These are phyloP conservation scores for Penelope pileata DNA, from an alignment of 2,113 vertebrate genomes.

Conservation along the genomic window DNA sequence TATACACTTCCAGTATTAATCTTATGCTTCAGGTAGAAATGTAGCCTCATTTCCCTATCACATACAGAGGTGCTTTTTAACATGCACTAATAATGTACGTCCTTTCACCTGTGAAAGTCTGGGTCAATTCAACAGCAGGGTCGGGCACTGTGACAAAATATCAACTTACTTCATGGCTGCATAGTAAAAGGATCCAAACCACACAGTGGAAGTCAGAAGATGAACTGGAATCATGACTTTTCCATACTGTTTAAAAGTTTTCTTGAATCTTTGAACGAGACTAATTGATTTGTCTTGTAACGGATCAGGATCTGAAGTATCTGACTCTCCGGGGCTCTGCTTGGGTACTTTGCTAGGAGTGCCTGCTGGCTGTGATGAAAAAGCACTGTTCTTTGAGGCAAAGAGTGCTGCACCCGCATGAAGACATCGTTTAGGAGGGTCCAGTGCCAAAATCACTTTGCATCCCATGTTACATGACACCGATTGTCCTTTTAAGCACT, in stretches of 20 bases:
- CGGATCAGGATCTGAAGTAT: slow-evolving; percentile 83
- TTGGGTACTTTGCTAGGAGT: slow-evolving; percentile 21
- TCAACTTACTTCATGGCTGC: slow-evolving; percentile 94
- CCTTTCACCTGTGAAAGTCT: not conserved
- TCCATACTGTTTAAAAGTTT: slow-evolving; percentile 94
- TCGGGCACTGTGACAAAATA: not conserved
- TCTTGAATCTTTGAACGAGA: slow-evolving; percentile 93
- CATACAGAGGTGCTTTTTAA: not conserved
- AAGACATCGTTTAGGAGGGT: slow-evolving; percentile 69
- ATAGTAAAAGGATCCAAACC: slow-evolving; percentile 97
- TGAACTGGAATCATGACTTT: slow-evolving; percentile 98
- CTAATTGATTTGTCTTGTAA: slow-evolving; percentile 93
- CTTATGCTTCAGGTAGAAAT: not conserved
- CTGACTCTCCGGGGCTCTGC: slow-evolving; percentile 34
- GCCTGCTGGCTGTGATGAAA: slow-evolving; percentile 9
- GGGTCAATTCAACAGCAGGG: not conserved
- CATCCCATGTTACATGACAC: slow-evolving; percentile 48
- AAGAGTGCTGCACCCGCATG: slow-evolving; percentile 54
- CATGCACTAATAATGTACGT: not conserved
- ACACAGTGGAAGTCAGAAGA: slow-evolving; percentile 89
- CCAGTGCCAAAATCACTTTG: slow-evolving; percentile 52
- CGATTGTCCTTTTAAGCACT: slow-evolving; percentile 52
- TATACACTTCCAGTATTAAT: not conserved
- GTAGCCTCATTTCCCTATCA: not conserved
- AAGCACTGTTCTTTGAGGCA: slow-evolving; percentile 49